Conservation (phyloP, 2,888 invertebrate species). For the Acronicta alni region DNA sequence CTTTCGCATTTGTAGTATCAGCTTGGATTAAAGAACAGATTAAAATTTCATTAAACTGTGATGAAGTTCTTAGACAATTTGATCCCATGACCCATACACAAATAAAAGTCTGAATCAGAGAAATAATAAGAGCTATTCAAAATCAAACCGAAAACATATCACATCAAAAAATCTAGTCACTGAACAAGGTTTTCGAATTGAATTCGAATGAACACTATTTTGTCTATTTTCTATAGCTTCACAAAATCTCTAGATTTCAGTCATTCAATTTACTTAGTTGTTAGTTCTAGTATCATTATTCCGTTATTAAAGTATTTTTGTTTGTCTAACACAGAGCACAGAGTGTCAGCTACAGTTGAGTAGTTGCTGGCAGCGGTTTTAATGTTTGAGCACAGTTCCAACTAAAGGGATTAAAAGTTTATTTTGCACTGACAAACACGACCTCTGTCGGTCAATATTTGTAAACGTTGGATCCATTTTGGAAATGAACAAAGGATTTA, state of each 20-base stretch:
- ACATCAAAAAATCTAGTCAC: no score
- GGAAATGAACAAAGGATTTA: slow-evolving; percentile 29
- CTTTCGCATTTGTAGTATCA: no score
- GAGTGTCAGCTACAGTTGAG: slow-evolving; percentile 36
- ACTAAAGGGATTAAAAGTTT: slow-evolving; percentile 55
- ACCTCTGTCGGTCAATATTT: slow-evolving; percentile 47
- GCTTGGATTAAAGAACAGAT: no score
- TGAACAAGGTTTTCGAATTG: no score
- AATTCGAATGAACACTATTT: no score
- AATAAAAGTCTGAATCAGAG: no score
- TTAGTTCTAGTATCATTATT: slow-evolving; percentile 36
- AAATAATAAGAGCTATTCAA: no score
- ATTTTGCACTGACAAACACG: slow-evolving; percentile 53
- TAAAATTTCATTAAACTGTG: no score
- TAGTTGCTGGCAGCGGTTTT: slow-evolving; percentile 39
- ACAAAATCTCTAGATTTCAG: neutral
- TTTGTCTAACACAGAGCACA: slow-evolving; percentile 34
- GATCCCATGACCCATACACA: no score
- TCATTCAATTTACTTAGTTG: no score
- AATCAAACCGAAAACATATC: no score
- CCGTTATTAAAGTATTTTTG: slow-evolving; percentile 47
- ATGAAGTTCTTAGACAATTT: no score
- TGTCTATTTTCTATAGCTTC: neutral
- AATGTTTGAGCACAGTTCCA: slow-evolving; percentile 47
- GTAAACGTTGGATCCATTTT: slow-evolving; percentile 35